These are phyloP conservation scores for Premnoplex brunnescens DNA, from an alignment of 2,797 vertebrate species.

Conservation along the genomic window DNA sequence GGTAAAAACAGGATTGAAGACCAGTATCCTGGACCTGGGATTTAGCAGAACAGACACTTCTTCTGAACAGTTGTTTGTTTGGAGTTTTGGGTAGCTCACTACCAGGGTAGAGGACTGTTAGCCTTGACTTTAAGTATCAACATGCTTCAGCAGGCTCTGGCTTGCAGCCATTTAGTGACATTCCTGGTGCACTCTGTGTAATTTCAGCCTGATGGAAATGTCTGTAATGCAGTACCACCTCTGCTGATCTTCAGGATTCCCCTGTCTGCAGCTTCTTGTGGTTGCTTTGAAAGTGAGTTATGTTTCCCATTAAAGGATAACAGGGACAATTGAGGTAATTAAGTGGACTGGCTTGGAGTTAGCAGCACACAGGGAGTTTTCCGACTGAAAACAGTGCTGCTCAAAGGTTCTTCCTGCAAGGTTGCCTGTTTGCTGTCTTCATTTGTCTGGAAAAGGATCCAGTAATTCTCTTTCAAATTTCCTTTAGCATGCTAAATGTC, in stretches of 20 bases:
- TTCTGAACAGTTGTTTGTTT: not conserved
- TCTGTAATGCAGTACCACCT: slow-evolving; percentile 59
- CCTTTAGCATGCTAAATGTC: slow-evolving; percentile 37
- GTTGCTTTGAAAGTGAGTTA: slow-evolving; percentile 74
- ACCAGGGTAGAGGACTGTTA: not conserved
- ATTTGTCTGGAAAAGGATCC: slow-evolving; percentile 55
- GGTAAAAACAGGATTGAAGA: not conserved
- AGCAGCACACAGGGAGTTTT: slow-evolving; percentile 32
- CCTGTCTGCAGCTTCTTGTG: slow-evolving; percentile 72
- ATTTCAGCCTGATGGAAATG: slow-evolving; percentile 70
- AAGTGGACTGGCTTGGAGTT: slow-evolving; percentile 64
- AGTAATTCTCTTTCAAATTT: slow-evolving; percentile 33
- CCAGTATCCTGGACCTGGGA: not conserved
- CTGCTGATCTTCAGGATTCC: slow-evolving; percentile 80
- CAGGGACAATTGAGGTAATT: slow-evolving; percentile 75
- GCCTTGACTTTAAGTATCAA: slow-evolving; percentile 31
- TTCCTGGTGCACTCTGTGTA: slow-evolving; percentile 66
- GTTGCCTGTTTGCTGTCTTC: slow-evolving; percentile 38
- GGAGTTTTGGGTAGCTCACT: not conserved
- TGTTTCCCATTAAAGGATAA: slow-evolving; percentile 78
- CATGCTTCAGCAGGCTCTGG: slow-evolving; percentile 25
- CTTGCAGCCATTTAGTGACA: slow-evolving; percentile 68
- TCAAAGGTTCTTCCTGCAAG: slow-evolving; percentile 59
- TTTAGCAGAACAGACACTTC: not conserved
- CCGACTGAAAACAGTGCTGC: not conserved